These are phyloP conservation scores for Pseudomyrmex sp. DNA, from an alignment of 1,140 invertebrate genomes.

Conservation along the genomic window DNA sequence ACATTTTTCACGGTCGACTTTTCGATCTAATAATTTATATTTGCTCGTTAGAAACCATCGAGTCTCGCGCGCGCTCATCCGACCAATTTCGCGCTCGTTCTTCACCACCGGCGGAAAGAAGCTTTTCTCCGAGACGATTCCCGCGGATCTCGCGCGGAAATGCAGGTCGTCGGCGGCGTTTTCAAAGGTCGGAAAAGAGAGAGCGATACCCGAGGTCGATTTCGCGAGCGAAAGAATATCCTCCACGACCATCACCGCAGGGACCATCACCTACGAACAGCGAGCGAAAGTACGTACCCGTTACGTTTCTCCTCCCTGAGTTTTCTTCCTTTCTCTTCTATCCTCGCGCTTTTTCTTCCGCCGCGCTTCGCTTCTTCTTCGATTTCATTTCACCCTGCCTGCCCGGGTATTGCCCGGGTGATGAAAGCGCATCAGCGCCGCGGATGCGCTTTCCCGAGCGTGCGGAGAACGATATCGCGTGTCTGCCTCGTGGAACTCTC, in stretches of 20 bases:
- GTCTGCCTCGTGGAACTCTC: not conserved
- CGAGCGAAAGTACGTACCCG: conserved; percentile 11
- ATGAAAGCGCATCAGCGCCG: conserved; percentile 52
- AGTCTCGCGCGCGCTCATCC: conserved; percentile 54
- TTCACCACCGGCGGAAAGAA: conserved; percentile 13
- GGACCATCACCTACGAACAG: conserved; percentile 12
- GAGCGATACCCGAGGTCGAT: conserved; percentile 23
- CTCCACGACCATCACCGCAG: not conserved
- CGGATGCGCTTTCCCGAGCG: conserved; percentile 36
- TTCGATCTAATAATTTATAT: conserved; percentile 74
- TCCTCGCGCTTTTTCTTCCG: conserved; percentile 21
- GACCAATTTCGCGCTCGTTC: conserved; percentile 66
- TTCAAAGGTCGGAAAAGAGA: conserved; percentile 31
- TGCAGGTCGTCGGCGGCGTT: conserved; percentile 34
- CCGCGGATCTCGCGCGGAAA: not conserved
- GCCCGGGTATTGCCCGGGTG: conserved; percentile 9
- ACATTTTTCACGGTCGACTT: conserved; percentile 53
- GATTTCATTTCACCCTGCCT: conserved; percentile 34
- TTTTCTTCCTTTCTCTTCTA: conserved; percentile 5
- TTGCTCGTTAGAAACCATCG: conserved; percentile 68
- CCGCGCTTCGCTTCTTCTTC: conserved; percentile 21
- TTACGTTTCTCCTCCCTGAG: not conserved
- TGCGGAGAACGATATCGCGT: conserved; percentile 54
- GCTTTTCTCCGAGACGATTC: conserved; percentile 40
- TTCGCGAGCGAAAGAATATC: not conserved